Base-by-base conservation (phyloP, 2,888 invertebrate genomes). In the Acheta domesticus region DNA sequence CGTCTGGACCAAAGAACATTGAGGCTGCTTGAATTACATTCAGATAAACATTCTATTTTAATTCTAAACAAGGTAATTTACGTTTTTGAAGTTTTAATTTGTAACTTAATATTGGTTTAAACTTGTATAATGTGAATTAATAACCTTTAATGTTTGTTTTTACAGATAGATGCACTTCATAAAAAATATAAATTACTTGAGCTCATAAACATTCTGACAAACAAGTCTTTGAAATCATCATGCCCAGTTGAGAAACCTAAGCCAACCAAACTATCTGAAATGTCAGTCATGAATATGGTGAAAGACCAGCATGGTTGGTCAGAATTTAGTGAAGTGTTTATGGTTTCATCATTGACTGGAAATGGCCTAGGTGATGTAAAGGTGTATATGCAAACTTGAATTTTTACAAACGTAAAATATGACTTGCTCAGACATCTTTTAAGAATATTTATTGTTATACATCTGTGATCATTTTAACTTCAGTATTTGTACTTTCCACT, bases 241-340 rank as follows among this genome's bases (percentile, higher is more conserved):
- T 19, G 48, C 11, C 11, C 8, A 14, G 19, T 20, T n/a, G n/a
- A 48, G n/a, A 19, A 48, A n/a, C n/a, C 4, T n/a, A 49, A 36
- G 11, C 1, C 83, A 84, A 11, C 83, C 80, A 82, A 83, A 81
- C 23, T 81, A 19, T 75, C 80, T 76, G 83, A 83, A 77, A 78
- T 83, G 49, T 80, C 80, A 75, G 76, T 82, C 49, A 79, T 81
- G 36, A 82, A 83, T 81, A 82, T 78, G 79, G 80, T 80, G 78
- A 83, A 80, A 82, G 83, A 82, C 79, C 83, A 84, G 82, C 83
- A 81, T 79, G 91, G 91, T 12, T 94, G 94, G 93, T 89, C 91
- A n/a, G 86, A 93, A 83, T 99, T 99, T 87, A 89, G 91, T 48
- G 92, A 94, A 85, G 93, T 98, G 14, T 99, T 99, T 86, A 92